phyloP scores from a whole-genome alignment of 1,140 invertebrate genomes.

The Drosophila cardini region DNA sequence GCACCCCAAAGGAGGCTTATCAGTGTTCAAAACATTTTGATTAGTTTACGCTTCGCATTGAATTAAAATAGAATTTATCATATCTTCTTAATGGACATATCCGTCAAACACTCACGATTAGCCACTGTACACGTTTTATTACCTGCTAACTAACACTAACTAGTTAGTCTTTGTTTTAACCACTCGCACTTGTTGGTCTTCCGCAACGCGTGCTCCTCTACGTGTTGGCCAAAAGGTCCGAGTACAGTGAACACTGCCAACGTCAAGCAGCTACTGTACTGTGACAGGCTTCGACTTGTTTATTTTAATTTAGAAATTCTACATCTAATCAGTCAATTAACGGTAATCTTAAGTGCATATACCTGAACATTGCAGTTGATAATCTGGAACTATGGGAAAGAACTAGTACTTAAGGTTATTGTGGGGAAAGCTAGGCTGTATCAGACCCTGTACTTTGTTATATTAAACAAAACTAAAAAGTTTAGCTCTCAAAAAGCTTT shows the following conservation, averaged over 20 bases:
- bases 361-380: constrained; percentile 12
- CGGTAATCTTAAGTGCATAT: constrained; percentile 40
- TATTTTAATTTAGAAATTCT: constrained; percentile 27
- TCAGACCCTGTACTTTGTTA: neutral
- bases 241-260: constrained; percentile 14
- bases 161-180: neutral
- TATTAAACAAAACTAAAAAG: too few relatives aligned
- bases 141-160: neutral
- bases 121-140: constrained; percentile 1
- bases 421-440: neutral
- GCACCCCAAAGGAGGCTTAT: constrained; percentile 53
- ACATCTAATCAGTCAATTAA: constrained; percentile 15
- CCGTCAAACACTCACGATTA: constrained; percentile 26
- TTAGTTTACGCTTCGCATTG: constrained; percentile 39
- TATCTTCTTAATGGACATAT: constrained; percentile 32
- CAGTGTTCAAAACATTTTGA: constrained; percentile 44
- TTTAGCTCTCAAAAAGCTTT: too few relatives aligned
- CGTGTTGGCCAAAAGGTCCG: neutral
- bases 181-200: constrained; percentile 27
- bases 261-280: constrained; percentile 20
- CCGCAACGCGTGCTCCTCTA: constrained; percentile 5
- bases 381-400: neutral
- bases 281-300: neutral
- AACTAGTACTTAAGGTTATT: neutral
- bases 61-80: constrained; percentile 43